Evolutionary conservation across 2,113 vertebrate genomes (phyloP).

Genomic region (Heterocephalus glaber): DNA sequence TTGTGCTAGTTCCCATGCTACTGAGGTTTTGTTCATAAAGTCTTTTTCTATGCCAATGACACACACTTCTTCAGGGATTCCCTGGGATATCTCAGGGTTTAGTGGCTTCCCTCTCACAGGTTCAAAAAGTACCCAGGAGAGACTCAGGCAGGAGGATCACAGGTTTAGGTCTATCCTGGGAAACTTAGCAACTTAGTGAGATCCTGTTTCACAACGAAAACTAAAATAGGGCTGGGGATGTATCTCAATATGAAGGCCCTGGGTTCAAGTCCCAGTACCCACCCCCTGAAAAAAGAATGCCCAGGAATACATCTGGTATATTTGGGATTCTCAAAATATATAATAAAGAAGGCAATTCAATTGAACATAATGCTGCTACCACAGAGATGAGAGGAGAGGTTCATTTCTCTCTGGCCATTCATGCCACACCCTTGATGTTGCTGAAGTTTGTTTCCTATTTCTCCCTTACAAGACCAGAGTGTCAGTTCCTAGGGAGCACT

Average conservation of each 20-base stretch:
- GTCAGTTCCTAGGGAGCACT: too few species aligned
- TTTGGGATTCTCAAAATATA: background rate
- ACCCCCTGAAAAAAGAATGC: background rate
- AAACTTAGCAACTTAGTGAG: background rate
- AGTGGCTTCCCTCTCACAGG: background rate
- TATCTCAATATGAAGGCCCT: background rate
- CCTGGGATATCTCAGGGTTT: background rate
- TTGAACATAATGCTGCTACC: accelerated
- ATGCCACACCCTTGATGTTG: accelerated
- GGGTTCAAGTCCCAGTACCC: background rate
- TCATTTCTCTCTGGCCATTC: accelerated
- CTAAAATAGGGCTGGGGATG: background rate
- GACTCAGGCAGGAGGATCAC: background rate
- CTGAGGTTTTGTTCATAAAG: too few species aligned
- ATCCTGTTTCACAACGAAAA: background rate
- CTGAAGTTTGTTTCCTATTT: background rate
- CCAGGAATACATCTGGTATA: background rate
- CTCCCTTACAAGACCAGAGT: background rate
- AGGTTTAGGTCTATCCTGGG: background rate
- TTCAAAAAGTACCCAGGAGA: background rate
- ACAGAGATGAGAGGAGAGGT: background rate
- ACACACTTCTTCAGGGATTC: accelerated
- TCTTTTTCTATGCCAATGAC: too few species aligned
- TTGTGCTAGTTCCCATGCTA: too few species aligned
- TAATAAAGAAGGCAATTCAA: background rate